Evolutionary conservation across 2,888 invertebrate species (phyloP).

Genomic region (Callosobruchus maculatus): DNA sequence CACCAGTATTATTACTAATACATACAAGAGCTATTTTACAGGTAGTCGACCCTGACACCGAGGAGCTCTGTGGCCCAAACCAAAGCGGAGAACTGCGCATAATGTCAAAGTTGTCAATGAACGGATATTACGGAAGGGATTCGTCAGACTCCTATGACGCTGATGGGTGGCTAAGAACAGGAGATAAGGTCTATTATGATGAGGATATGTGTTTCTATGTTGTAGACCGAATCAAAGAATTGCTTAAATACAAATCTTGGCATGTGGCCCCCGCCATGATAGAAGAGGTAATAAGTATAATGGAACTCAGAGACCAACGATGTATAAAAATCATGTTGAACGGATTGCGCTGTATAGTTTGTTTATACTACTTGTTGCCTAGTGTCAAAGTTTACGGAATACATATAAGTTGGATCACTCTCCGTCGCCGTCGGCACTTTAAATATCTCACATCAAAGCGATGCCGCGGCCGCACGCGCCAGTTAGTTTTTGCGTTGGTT

Average conservation of each 20-base stretch:
- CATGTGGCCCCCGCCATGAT: conserved; percentile 48
- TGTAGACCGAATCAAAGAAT: conserved; percentile 53
- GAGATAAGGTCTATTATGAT: conserved; percentile 54
- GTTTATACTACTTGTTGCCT: too few species aligned
- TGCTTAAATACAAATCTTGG: conserved; percentile 52
- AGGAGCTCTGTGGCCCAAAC: conserved; percentile 41
- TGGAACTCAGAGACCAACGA: too few species aligned
- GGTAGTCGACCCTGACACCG: conserved; percentile 37
- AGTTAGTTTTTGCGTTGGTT: too few species aligned
- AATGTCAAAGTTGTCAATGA: conserved; percentile 41
- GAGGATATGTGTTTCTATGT: conserved; percentile 51
- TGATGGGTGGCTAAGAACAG: conserved; percentile 54
- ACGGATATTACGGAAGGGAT: conserved; percentile 52
- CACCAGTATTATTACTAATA: too few species aligned
- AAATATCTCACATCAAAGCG: too few species aligned
- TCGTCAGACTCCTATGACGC: conserved; percentile 48
- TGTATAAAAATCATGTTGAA: too few species aligned
- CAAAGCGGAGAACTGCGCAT: conserved; percentile 54
- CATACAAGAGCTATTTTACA: too few species aligned
- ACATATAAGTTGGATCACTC: too few species aligned
- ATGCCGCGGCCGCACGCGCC: too few species aligned
- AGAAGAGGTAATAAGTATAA: conserved; percentile 31
- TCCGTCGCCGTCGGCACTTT: too few species aligned
- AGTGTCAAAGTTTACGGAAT: too few species aligned
- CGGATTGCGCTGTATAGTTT: too few species aligned